Evolutionary conservation across 2,797 vertebrate genomes (phyloP).

Genomic region (Dicrostonyx torquatus): DNA sequence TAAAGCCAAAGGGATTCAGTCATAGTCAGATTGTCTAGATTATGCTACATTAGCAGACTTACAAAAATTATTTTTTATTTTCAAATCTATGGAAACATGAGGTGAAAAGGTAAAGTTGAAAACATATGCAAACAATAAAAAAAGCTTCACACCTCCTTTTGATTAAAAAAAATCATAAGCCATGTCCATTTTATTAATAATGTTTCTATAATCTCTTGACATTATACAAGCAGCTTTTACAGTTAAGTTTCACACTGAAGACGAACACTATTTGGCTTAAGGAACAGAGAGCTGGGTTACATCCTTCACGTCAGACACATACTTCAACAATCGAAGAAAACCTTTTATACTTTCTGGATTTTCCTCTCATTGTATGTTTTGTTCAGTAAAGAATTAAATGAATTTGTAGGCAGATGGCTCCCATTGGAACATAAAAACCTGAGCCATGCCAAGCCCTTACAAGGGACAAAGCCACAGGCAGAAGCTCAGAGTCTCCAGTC

Average conservation of each 20-base stretch:
- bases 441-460: conserved; percentile 22
- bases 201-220: conserved; percentile 84
- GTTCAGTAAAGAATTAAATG: conserved; percentile 71
- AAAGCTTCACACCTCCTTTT: conserved; percentile 60
- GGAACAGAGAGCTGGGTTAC: conserved; percentile 83
- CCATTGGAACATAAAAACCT: conserved; percentile 73
- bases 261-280: conserved; percentile 84
- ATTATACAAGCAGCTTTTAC: conserved; percentile 84
- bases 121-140: conserved; percentile 53
- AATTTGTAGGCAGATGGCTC: conserved; percentile 75
- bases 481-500: conserved; percentile 40
- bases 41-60: conserved; percentile 41
- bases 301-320: conserved; percentile 80
- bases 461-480: conserved; percentile 55
- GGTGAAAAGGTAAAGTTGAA: conserved; percentile 56
- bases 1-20: conserved; percentile 42
- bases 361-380: conserved; percentile 70
- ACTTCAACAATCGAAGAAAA: conserved; percentile 79
- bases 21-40: conserved; percentile 5
- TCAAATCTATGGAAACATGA: conserved; percentile 48
- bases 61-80: conserved; percentile 44
- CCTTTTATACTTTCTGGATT: conserved; percentile 77
- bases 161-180: conserved; percentile 77
- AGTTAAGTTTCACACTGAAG: conserved; percentile 85
- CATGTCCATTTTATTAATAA: conserved; percentile 86